phyloP scores from a whole-genome alignment of 2,797 vertebrate species.

The Luscinia megarhynchos region DNA sequence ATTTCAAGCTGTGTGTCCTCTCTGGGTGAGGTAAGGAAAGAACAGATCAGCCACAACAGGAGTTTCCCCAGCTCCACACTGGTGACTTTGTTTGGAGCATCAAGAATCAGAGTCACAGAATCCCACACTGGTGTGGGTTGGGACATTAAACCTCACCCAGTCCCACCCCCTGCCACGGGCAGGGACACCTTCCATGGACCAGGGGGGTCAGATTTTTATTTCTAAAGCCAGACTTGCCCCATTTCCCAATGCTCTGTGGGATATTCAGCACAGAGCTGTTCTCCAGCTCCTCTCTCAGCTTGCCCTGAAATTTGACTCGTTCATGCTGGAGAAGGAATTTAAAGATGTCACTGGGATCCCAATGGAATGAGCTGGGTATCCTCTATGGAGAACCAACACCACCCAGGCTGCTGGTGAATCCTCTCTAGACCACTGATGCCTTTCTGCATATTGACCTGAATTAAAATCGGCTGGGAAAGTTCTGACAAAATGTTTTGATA shows the following conservation, averaged over 20 bases:
- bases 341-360: not conserved
- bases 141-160: not conserved
- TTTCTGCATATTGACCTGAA: not conserved
- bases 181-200: accelerated
- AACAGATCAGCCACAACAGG: accelerated
- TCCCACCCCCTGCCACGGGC: accelerated
- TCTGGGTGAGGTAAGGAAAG: not conserved
- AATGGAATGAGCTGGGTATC: not conserved
- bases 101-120: not conserved
- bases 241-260: not conserved
- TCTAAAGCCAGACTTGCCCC: not conserved
- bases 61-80: accelerated
- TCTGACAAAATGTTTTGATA: not conserved
- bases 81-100: not conserved
- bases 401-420: not conserved
- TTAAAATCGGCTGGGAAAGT: not conserved
- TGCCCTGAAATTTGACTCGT: not conserved
- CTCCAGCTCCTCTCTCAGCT: not conserved
- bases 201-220: not conserved
- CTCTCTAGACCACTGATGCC: not conserved
- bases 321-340: not conserved
- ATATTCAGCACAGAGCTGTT: not conserved
- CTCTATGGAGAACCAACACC: not conserved
- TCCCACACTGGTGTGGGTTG: not conserved
- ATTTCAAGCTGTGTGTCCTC: accelerated